Percentiles rank a stretch among this genome's conserved stretches.
Evolutionary conservation across 2,113 vertebrate genomes (phyloP).

Genomic region (Scomber colias): DNA sequence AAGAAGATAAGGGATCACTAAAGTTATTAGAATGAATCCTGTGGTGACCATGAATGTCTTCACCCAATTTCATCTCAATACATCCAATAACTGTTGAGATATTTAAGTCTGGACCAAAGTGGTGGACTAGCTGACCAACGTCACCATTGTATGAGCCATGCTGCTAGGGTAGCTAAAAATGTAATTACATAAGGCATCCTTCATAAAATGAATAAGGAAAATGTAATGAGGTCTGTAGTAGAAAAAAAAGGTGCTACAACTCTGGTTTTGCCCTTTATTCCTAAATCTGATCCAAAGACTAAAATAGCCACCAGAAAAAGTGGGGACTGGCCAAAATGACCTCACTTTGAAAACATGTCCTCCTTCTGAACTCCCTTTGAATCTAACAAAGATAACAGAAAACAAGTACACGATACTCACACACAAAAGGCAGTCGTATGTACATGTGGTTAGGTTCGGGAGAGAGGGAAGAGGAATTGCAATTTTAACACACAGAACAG

Average conservation of each 20-base stretch:
- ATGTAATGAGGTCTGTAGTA: constrained; percentile 10
- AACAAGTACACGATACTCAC: constrained; percentile 24
- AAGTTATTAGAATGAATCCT: too few relatives aligned
- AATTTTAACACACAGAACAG: constrained; percentile 31
- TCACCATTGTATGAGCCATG: not conserved
- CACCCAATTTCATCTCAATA: too few relatives aligned
- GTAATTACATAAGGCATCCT: not conserved
- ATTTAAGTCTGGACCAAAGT: too few relatives aligned
- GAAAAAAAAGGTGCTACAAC: not conserved
- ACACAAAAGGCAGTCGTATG: constrained; percentile 24
- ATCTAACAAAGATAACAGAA: constrained; percentile 19
- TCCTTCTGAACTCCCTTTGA: constrained; percentile 18
- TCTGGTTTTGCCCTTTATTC: constrained; percentile 3
- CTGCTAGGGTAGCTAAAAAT: not conserved
- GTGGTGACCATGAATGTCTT: too few relatives aligned
- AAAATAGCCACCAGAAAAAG: constrained; percentile 43
- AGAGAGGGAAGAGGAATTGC: not conserved
- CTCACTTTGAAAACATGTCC: constrained; percentile 60
- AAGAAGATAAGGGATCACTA: too few relatives aligned
- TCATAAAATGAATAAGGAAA: not conserved
- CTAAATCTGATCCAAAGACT: constrained; percentile 17
- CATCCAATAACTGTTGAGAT: too few relatives aligned
- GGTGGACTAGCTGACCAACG: too few relatives aligned
- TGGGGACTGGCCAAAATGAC: constrained; percentile 11
- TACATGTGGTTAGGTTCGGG: constrained; percentile 26